Evolutionary conservation across 2,888 invertebrate genomes (phyloP), one percentile per base, ranked within the genome.

Genomic region (Nomada goodeniana): DNA sequence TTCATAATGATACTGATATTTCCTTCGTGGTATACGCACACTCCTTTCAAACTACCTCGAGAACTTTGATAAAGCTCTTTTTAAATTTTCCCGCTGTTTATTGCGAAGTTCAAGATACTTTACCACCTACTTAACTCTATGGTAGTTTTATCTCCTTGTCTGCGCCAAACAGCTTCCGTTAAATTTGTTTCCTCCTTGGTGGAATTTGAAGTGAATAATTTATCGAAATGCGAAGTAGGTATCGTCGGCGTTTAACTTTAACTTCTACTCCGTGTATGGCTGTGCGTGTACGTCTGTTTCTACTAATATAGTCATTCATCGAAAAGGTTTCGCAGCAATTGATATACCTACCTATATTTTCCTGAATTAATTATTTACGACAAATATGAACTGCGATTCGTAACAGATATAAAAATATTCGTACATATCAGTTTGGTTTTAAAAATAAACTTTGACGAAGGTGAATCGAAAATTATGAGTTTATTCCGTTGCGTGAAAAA

Each of bases 121-220:
- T 20, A n/a, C 20, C n/a, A 42, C 26, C 9, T 59, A 69, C 57
- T 59, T 70, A 59, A 44, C 18, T 44, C 26, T 18, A 15, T n/a
- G 57, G 26, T 18, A 59, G 47, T 70, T 59, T 70, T 59, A 70
- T 70, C 69, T 59, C 57, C 69, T 70, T 70, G 59, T 29, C 47
- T 70, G 69, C 26, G 57, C 57, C 36, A 11, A 57, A 69, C 68
- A 70, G 59, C 59, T 59, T 29, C 18, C 47, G 57, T 70, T 47
- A 70, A 70, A 70, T 26, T 70, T 29, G 69, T 59, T 29, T 2
- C 47, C 69, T 29, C 15, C 59, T 70, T 29, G 9, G 5, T 13
- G n/a, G 18, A 2, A 59, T 47, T 23, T 44, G n/a, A n/a, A 29
- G 47, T 44, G 47, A 70, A 44, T 70, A 42, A 55, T 70, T 59